Base-by-base conservation (phyloP, 2,797 vertebrate species). In the Artibeus lituratus region DNA sequence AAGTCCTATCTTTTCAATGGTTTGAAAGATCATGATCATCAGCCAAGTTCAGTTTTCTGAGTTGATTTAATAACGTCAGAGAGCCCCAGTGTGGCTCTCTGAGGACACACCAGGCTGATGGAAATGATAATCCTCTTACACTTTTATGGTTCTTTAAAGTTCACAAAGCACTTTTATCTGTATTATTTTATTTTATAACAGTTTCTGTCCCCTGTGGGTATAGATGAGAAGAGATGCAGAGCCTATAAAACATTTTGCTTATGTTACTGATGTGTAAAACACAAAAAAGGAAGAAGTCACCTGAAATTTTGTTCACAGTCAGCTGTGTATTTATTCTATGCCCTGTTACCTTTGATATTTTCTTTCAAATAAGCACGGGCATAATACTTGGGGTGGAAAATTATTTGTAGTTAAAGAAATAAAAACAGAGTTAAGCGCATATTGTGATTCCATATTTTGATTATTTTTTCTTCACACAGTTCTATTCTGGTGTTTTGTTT, bases 381-480 rank as follows among this genome's bases (percentile, higher is more conserved):
- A 69, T 88, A 88, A 73, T 67, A 94, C 70, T 73, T 94, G 42
- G 37, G 83, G 57, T 96, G 32, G 89, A 84, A 97, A 97, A 96
- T 94, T 96, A 94, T 96, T 90, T 97, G 92, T 92, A 92, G 88
- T 87, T 95, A 67, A 90, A 90, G 57, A 96, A 95, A 94, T 93
- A 84, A 95, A 95, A 91, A 91, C 90, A 96, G 81, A 94, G 70
- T 96, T 92, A 92, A 94, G 77, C 69, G 26, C 76, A 70, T 93
- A 97, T 95, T 96, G 96, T 97, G 95, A 93, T 94, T 95, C 85
- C 59, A 72, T 88, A 73, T 90, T 97, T 97, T 95, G 22, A 93
- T 90, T 89, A 87, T 92, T 94, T 69, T 90, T 18, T 93, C 55
- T 96, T 97, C 53, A 74, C 62, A 84, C 14, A 49, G 86, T 89